These are phyloP conservation scores for Argyresthia albistria DNA, from an alignment of 2,888 invertebrate species.

Conservation along the genomic window DNA sequence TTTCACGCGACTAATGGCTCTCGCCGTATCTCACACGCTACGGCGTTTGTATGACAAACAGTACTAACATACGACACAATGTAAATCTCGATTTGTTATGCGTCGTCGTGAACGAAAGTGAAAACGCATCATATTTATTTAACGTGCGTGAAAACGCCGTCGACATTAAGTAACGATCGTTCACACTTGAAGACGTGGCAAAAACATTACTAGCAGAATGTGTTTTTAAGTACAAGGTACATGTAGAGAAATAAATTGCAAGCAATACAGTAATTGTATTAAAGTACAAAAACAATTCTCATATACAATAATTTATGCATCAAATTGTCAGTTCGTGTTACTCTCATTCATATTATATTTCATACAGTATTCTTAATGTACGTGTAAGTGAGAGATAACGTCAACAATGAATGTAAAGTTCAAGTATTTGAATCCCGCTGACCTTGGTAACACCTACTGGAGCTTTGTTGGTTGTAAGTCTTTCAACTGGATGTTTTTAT, in stretches of 20 bases:
- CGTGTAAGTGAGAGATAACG: conserved; percentile 8
- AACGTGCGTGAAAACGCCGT: conserved; percentile 15
- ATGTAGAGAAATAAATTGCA: too few relatives aligned
- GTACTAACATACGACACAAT: conserved; percentile 14
- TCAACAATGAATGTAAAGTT: conserved; percentile 19
- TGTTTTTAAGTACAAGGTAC: background rate
- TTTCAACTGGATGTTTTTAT: conserved; percentile 42
- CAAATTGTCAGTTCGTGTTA: background rate
- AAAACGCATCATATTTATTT: conserved; percentile 18
- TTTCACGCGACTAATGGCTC: conserved; percentile 15
- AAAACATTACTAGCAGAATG: background rate
- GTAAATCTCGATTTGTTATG: background rate
- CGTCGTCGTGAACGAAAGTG: conserved; percentile 18
- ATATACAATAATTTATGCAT: background rate
- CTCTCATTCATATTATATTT: background rate
- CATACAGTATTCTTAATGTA: background rate
- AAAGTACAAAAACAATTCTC: background rate
- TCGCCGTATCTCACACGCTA: conserved; percentile 24
- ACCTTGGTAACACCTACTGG: conserved; percentile 56
- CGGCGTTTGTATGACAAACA: conserved; percentile 25
- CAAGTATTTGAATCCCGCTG: conserved; percentile 27
- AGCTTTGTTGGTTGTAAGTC: conserved; percentile 18
- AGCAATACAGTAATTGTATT: background rate
- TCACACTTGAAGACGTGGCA: conserved; percentile 14
- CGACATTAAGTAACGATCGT: conserved; percentile 22